These are phyloP conservation scores for Pectinophora gossypiella DNA, from an alignment of 1,140 invertebrate genomes.

Conservation along the genomic window DNA sequence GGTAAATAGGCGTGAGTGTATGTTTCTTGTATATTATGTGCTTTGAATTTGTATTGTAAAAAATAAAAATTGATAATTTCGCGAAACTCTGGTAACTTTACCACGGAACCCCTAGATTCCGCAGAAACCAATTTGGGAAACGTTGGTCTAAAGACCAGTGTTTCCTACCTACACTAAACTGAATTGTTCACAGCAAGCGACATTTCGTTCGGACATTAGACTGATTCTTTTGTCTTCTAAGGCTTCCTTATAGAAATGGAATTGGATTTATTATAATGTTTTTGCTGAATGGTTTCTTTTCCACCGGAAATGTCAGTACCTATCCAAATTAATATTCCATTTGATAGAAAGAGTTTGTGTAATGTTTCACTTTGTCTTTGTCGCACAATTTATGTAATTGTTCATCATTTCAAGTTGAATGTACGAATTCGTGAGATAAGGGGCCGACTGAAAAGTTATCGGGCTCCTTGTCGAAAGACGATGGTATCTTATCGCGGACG, in stretches of 20 bases:
- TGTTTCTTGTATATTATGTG: too few relatives aligned
- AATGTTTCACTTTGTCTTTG: neutral
- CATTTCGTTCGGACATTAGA: neutral
- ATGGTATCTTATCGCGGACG: slow-evolving; percentile 30
- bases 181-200: neutral
- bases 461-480: slow-evolving; percentile 38
- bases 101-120: too few relatives aligned
- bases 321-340: neutral
- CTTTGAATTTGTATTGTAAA: too few relatives aligned
- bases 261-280: neutral
- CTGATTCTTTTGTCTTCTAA: neutral
- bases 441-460: slow-evolving; percentile 30
- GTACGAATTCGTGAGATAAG: slow-evolving; percentile 48
- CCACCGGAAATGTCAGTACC: neutral
- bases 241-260: neutral
- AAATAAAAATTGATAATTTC: too few relatives aligned
- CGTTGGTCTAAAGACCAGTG: too few relatives aligned
- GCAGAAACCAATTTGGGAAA: too few relatives aligned
- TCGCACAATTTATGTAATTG: slow-evolving; percentile 35
- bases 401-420: slow-evolving; percentile 47
- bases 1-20: too few relatives aligned
- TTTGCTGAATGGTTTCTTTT: neutral
- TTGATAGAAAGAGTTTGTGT: too few relatives aligned
- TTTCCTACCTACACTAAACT: too few relatives aligned
- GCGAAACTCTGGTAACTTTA: too few relatives aligned